Base-by-base conservation (phyloP, 92 coral and sea anemone genomes). In the Phymanthus crucifer region DNA sequence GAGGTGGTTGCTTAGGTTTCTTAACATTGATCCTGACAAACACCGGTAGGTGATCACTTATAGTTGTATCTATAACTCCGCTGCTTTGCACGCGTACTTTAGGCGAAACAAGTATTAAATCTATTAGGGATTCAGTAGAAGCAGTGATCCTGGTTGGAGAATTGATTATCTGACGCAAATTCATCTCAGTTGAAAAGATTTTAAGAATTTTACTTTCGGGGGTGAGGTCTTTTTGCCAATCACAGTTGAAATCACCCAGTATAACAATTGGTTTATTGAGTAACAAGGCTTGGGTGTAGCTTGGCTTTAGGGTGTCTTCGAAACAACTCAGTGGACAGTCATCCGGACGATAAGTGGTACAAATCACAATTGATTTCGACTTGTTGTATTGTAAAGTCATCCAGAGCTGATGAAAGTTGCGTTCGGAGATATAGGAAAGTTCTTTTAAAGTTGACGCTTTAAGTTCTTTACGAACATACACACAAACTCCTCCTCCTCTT, bases 41-140 rank as follows among this genome's bases (percentile, higher is more conserved):
- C n/a, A 88, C 88, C 5, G 88, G 88, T 2, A 79, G 82, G 64
- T 88, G 91, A 71, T 88, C 91, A 35, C 91, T 87, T 31, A 87
- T 83, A 73, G 87, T 75, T 38, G 69, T 40, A 76, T 87, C 61
- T 57, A 5, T 71, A 57, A 83, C 91, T 9, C 84, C 87, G 27
- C 88, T 83, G 46, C 45, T 78, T 76, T 80, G 67, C 17, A 83
- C 88, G 24, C 32, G 47, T 71, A 74, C 66, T 65, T 43, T 52
- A 10, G 78, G n/a, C 19, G 78, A 87, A 76, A 72, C 87, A 12
- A 77, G 57, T 61, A 83, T 83, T 54, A 87, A 72, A 34, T 78
- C 87, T 8, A 87, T 33, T 26, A 82, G 56, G 23, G 87, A 76
- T n/a, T 72, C 45, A 46, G 91, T 70, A 24, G 84, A 54, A 66